Evolutionary conservation across 2,888 invertebrate genomes (phyloP).

Genomic region (Alcis repandata): DNA sequence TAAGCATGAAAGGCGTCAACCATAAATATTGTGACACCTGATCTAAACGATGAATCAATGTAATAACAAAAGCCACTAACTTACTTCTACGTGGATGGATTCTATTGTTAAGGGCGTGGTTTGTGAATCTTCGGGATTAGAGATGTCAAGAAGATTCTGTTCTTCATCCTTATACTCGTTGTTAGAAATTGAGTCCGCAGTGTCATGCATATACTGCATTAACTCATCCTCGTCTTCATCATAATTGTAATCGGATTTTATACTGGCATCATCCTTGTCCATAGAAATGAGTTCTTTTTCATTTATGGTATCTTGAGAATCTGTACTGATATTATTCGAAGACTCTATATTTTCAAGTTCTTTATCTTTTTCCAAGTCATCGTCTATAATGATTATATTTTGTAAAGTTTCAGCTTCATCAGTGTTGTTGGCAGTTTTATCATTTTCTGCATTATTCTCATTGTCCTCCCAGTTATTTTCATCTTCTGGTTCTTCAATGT

Average conservation of each 20-base stretch:
- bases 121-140: neutral
- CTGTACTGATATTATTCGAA: neutral
- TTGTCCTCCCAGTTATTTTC: neutral
- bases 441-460: neutral
- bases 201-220: slow-evolving; percentile 5
- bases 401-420: neutral
- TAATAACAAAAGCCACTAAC: slow-evolving; percentile 11
- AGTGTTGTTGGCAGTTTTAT: neutral
- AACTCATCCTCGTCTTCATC: slow-evolving; percentile 20
- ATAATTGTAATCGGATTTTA: slow-evolving; percentile 1
- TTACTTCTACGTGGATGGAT: slow-evolving; percentile 11
- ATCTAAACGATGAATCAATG: too few species aligned
- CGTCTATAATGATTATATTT: neutral
- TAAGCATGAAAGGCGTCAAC: too few species aligned
- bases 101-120: slow-evolving; percentile 18
- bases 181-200: slow-evolving; percentile 7
- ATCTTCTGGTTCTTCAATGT: neutral
- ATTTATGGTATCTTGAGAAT: slow-evolving; percentile 4
- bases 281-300: neutral
- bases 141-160: neutral
- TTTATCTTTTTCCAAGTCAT: neutral
- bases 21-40: too few species aligned
- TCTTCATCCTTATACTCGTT: slow-evolving; percentile 1
- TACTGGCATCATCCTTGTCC: neutral
- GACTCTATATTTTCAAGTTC: neutral